Conservation (phyloP, 2,113 vertebrate genomes). For the Bettongia penicillata region DNA sequence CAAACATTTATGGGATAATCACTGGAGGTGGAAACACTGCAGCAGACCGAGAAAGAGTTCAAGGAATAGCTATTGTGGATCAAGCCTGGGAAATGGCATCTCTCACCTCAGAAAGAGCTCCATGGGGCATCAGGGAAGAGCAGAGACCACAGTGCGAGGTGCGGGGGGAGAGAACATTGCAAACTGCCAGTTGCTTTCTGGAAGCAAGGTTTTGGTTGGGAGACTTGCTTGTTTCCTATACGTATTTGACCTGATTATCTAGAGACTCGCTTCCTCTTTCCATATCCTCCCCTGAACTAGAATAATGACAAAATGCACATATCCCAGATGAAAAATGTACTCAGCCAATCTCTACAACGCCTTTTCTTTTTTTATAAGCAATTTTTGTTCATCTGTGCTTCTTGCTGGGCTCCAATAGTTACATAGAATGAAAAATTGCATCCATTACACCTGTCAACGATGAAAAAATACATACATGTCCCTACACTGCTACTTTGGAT, state of each 20-base stretch:
- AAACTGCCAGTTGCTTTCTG: slow-evolving; percentile 20
- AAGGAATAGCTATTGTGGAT: neutral
- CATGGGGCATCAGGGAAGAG: neutral
- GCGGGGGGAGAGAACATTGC: neutral
- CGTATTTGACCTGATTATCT: slow-evolving; percentile 40
- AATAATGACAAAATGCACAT: slow-evolving; percentile 62
- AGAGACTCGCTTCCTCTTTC: slow-evolving; percentile 42
- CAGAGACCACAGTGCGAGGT: neutral
- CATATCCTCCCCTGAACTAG: slow-evolving; percentile 57
- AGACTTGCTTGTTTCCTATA: slow-evolving; percentile 48
- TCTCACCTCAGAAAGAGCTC: slow-evolving; percentile 17
- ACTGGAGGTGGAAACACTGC: slow-evolving; percentile 26
- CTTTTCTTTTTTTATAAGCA: slow-evolving; percentile 58
- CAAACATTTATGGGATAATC: neutral
- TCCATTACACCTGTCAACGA: slow-evolving; percentile 42
- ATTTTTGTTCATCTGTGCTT: slow-evolving; percentile 52
- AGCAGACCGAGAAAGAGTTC: slow-evolving; percentile 26
- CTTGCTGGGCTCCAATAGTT: neutral
- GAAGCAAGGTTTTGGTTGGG: slow-evolving; percentile 17
- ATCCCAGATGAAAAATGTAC: slow-evolving; percentile 53
- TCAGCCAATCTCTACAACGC: slow-evolving; percentile 36
- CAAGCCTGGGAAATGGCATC: slow-evolving; percentile 5
- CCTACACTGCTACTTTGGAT: slow-evolving; percentile 20
- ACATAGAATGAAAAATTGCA: slow-evolving; percentile 66
- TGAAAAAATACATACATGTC: slow-evolving; percentile 1